Base-by-base conservation (phyloP, 1,140 invertebrate genomes). In the Drosophila carrolli region DNA sequence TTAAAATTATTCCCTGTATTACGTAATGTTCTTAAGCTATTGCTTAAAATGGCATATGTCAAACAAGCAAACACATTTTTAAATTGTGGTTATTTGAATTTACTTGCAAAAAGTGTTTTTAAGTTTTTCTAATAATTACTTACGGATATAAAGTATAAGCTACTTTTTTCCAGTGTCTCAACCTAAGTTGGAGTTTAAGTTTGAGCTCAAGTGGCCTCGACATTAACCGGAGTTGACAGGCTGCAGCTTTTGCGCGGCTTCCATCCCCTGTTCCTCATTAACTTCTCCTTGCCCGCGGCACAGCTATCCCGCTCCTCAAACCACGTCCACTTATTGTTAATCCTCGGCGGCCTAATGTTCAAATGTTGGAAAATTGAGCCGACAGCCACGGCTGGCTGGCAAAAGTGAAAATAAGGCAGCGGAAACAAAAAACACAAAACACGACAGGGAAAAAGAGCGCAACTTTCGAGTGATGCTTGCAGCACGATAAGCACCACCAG, bases 351-450 rank as follows among this genome's bases (percentile, higher is more conserved):
- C 84, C 84, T 84, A 89, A 89, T 89, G 84, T 81, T 89, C 84
- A 89, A 81, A 89, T 89, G 84, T 89, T 89, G 84, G 84, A 89
- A 89, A 89, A 89, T 89, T 84, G 84, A 89, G 84, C 73, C 73
- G 80, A 77, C 73, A 88, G 75, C 65, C 65, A 44, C 14, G 74
- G 40, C 44, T 43, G 51, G 47, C 27, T 27, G 35, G 50, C 23
- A 66, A 65, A 60, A 75, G 16, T 68, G 56, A 71, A 63, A 72
- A 60, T 60, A 48, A 44, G 37, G 57, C 41, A 40, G 57, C 13
- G 23, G 6, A 40, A 47, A 13, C 32, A 19, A 32, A 47, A n/a
- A 61, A 29, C n/a, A 58, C 37, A 19, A 27, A 57, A 23, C 43
- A 48, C 62, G 62, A 40, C 58, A 35, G 61, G 62, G 44, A 68